Base-by-base conservation (phyloP, 2,888 invertebrate genomes). In the Piscicola geometra region DNA sequence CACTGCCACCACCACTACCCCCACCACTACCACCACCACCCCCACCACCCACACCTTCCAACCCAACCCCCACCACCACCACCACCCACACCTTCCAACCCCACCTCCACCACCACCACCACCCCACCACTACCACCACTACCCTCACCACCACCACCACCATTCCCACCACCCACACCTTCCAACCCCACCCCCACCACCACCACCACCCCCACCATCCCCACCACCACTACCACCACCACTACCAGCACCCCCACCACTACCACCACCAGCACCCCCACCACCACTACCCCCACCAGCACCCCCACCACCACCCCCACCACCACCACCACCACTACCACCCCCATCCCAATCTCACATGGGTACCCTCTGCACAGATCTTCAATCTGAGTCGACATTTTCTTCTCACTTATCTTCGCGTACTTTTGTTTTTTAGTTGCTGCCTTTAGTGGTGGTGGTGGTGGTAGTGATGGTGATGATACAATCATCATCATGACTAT, bases 341-440 rank as follows among this genome's bases (percentile, higher is more conserved):
- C n/a, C 0, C 35, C 18, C 21, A 15, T 28, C 18, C 2, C 41
- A 30, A 25, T 82, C 86, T 81, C 81, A 87, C 87, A 85, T 64
- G 90, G 90, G 84, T 89, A 90, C 75, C 89, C 89, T 85, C 89
- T 89, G 86, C 91, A 91, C 66, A 91, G 86, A 78, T 90, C 90
- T 80, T 90, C 90, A 77, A 99, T 93, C 64, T 96, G 92, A 71
- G 98, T 99, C 69, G 96, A 95, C 89, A 98, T 91, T 89, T 99
- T 99, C 88, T 98, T 99, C 86, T 99, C 99, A 78, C 96, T 95
- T 87, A 99, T 99, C 85, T 97, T 91, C 85, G 99, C 99, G 86
- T 99, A 99, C 87, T 99, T 99, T 88, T 99, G 99, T 81, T 96
- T 90, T 88, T 99, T 99, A 56, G 96, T 99, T 77, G 96, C 97